These are phyloP conservation scores for Leptoclinus maculatus DNA, from an alignment of 2,797 vertebrate species.

Conservation along the genomic window DNA sequence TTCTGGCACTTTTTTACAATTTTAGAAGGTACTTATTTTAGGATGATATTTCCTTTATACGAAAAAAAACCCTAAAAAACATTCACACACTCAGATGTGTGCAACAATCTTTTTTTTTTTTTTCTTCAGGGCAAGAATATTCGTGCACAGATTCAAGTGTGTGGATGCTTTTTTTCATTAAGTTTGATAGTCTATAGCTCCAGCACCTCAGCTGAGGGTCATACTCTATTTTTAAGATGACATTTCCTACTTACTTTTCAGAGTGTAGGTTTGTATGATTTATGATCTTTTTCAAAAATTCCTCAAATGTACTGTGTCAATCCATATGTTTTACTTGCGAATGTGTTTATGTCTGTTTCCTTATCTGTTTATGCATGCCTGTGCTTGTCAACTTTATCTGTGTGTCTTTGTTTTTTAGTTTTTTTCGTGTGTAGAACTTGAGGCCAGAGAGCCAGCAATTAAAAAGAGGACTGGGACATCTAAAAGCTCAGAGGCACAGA, in stretches of 20 bases:
- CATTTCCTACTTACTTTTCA: neutral
- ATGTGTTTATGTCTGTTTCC: constrained; percentile 8
- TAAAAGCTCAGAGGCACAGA: constrained; percentile 77
- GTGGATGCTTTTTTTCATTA: neutral
- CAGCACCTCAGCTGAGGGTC: neutral
- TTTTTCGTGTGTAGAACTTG: constrained; percentile 51
- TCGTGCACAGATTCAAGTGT: neutral
- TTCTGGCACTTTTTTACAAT: neutral
- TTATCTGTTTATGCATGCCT: constrained; percentile 14
- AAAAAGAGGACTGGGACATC: constrained; percentile 76
- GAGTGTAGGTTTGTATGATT: neutral
- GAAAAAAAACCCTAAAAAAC: neutral
- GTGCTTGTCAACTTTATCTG: constrained; percentile 35
- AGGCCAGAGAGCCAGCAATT: constrained; percentile 74
- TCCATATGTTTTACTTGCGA: neutral
- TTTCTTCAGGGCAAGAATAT: neutral
- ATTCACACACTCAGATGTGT: neutral
- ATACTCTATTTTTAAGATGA: too few species aligned
- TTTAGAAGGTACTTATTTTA: neutral
- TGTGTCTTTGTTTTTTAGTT: constrained; percentile 52
- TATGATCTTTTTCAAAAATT: neutral
- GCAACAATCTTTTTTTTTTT: neutral
- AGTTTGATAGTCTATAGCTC: neutral
- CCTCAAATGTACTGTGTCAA: neutral
- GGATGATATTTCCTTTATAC: constrained; percentile 1